Percentiles rank a stretch among this genome's conserved stretches.
Conservation (phyloP, 2,113 vertebrate genomes). For the Sturnira hondurensis region DNA sequence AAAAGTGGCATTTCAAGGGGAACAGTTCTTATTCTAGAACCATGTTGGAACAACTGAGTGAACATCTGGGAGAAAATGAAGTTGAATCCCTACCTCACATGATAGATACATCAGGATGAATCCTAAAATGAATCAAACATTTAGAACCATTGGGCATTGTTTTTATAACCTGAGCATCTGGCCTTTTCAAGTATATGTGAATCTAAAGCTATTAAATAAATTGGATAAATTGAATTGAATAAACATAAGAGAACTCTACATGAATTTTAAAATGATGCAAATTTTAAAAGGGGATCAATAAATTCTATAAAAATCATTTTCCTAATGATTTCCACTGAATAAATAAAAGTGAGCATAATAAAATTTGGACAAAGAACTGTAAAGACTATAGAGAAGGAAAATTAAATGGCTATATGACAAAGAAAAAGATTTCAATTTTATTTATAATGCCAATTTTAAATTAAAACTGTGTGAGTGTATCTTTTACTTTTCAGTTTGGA, state of each 20-base stretch:
- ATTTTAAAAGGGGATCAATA: not conserved
- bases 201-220: not conserved
- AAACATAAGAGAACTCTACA: not conserved
- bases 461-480: not conserved
- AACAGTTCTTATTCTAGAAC: not conserved
- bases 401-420: not conserved
- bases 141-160: not conserved
- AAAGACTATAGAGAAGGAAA: not conserved
- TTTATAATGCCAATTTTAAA: not conserved
- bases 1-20: not conserved
- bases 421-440: not conserved
- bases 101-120: not conserved
- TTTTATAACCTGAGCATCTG: not conserved
- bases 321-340: not conserved
- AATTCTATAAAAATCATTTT: not conserved
- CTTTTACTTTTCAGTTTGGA: not conserved
- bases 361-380: not conserved
- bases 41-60: not conserved
- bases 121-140: not conserved
- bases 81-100: not conserved
- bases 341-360: not conserved
- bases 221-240: not conserved
- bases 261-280: not conserved
- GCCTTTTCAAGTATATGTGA: not conserved
- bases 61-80: constrained; percentile 31